Base-by-base conservation (phyloP, 2,797 vertebrate genomes). In the Amblyraja radiata region DNA sequence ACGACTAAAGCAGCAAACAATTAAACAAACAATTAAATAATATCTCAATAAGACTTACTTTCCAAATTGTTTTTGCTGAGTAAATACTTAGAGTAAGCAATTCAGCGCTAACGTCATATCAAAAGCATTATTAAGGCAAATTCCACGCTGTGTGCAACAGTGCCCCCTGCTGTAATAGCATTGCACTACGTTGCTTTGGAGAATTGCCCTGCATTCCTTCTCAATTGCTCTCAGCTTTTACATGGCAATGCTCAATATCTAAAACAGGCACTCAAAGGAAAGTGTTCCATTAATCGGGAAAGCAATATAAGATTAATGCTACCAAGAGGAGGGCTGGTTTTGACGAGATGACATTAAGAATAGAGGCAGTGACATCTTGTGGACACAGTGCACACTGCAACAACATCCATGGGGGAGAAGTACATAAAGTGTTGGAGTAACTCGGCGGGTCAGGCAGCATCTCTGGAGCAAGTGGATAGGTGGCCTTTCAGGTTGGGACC, bases 281-380 rank as follows among this genome's bases (percentile, higher is more conserved):
- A 81, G 36, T 5, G 54, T 46, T 21, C 79, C 36, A 81, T 46
- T 1, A 21, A 28, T 58, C 54, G 61, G 46, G 54, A 61, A 13
- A 46, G 0, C 9, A 54, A 21, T 54, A 54, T 7, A 21, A 58
- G 6, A 23, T 8, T 18, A 54, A 10, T 9, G 23, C 9, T 58
- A 58, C 80, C 23, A 58, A 83, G 58, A 83, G 16, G 9, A 13
- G 10, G 10, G 46, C 46, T 13, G 23, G 10, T 13, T 28, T 10
- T 83, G 46, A 11, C 10, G 21, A 23, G 79, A 54, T 0, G 6
- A 23, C 39, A 81, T 1, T 54, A 36, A 10, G 39, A 54, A 84
- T 13, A 86, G 84, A 36, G 61, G 28, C 61, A 65, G 84, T 88
- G 84, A 65, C 84, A 88, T 68, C 61, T 65, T 21, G n/a, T 88